These are phyloP conservation scores for Eupithecia subfuscata DNA, from an alignment of 2,888 invertebrate genomes.

Conservation along the genomic window DNA sequence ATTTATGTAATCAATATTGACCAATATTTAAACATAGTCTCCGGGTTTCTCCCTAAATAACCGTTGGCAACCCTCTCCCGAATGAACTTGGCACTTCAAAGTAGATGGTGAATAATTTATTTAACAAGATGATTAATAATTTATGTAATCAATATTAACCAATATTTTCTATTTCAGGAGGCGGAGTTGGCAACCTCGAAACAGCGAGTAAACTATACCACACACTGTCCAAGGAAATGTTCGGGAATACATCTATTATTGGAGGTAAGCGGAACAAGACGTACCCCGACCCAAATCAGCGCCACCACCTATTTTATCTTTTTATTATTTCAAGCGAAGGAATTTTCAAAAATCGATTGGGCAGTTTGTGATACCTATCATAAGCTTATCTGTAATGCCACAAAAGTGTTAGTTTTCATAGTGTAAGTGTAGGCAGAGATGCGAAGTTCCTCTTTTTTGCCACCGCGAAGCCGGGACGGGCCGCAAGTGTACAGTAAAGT, in stretches of 20 bases:
- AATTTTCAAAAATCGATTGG: no score
- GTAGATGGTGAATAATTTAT: background rate
- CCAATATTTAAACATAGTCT: no score
- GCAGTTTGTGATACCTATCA: no score
- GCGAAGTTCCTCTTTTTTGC: no score
- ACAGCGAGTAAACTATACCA: conserved; percentile 73
- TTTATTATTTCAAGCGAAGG: no score
- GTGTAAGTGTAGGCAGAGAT: no score
- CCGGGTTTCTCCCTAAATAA: background rate
- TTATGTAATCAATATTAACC: background rate
- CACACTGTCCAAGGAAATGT: conserved; percentile 76
- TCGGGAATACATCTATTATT: conserved; percentile 74
- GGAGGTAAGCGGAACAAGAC: conserved; percentile 56
- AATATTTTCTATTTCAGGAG: conserved; percentile 50
- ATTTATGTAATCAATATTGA: no score
- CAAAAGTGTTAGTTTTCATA: no score
- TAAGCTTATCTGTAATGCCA: no score
- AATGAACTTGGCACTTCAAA: background rate
- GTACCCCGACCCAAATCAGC: no score
- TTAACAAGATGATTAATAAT: background rate
- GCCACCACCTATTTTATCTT: no score
- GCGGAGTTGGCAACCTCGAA: conserved; percentile 69
- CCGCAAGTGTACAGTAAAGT: background rate
- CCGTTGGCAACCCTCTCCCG: background rate
- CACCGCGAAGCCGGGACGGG: no score